These are phyloP conservation scores for Cataglyphis albicans DNA, from an alignment of 2,888 invertebrate species.

Conservation along the genomic window DNA sequence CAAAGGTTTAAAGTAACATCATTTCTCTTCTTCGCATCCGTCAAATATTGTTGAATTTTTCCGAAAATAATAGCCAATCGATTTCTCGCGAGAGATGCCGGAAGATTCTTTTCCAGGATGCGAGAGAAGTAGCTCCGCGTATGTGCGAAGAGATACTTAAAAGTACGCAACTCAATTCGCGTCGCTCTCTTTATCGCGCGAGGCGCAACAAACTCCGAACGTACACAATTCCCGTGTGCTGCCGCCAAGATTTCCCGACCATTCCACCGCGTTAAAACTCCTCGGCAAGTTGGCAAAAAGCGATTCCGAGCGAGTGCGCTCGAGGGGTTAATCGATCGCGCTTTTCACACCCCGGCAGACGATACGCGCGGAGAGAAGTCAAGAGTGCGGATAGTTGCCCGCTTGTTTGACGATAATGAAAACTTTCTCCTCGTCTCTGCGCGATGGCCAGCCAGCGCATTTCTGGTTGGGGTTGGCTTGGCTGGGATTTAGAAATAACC, in stretches of 20 bases:
- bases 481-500: conserved; percentile 56
- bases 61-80: neutral
- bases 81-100: neutral
- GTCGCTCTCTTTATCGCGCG: conserved; percentile 6
- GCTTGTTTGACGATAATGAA: conserved; percentile 54
- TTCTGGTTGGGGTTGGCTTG: conserved; percentile 1
- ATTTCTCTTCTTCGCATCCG: neutral
- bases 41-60: neutral
- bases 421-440: conserved; percentile 42
- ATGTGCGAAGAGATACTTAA: conserved; percentile 5
- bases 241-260: conserved; percentile 31
- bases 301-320: conserved; percentile 38
- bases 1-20: neutral
- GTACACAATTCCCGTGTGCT: conserved; percentile 50
- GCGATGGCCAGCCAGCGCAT: neutral
- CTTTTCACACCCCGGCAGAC: conserved; percentile 47
- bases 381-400: conserved; percentile 49
- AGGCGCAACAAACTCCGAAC: conserved; percentile 18
- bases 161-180: conserved; percentile 38
- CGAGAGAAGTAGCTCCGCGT: neutral
- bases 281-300: conserved; percentile 40
- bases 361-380: conserved; percentile 50
- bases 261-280: conserved; percentile 48
- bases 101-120: neutral
- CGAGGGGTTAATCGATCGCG: conserved; percentile 55